Conservation (phyloP, 1,140 invertebrate genomes). For the Drosophila sp. region DNA sequence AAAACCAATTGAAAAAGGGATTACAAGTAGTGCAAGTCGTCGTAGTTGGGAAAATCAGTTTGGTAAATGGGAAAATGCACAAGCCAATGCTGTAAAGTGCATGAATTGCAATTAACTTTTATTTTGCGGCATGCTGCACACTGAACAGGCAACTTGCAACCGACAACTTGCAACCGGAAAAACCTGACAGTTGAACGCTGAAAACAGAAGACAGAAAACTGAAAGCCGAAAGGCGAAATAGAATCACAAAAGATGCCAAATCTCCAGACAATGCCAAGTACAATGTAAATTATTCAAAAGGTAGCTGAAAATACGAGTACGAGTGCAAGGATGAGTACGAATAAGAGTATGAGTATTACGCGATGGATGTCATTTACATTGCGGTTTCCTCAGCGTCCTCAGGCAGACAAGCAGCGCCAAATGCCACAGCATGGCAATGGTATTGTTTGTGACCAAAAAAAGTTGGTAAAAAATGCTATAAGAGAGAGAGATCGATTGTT, state of each 20-base stretch:
- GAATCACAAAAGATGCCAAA: slow-evolving; percentile 56
- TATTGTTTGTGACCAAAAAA: slow-evolving; percentile 43
- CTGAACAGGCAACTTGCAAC: slow-evolving; percentile 6
- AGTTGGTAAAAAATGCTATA: not conserved
- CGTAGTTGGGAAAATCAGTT: slow-evolving; percentile 15
- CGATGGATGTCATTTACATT: slow-evolving; percentile 71
- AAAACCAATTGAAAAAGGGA: slow-evolving; percentile 31
- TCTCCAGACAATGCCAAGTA: slow-evolving; percentile 70
- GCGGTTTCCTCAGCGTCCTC: slow-evolving; percentile 34
- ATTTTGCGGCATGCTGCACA: slow-evolving; percentile 48
- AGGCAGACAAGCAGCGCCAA: slow-evolving; percentile 19
- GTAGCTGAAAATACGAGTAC: slow-evolving; percentile 62
- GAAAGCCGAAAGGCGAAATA: slow-evolving; percentile 27
- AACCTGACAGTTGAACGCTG: slow-evolving; percentile 6
- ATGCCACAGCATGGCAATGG: slow-evolving; percentile 44
- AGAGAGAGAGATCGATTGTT: not conserved
- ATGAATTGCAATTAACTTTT: slow-evolving; percentile 63
- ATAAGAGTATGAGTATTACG: slow-evolving; percentile 37
- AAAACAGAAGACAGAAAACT: not conserved
- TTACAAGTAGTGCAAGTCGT: slow-evolving; percentile 9
- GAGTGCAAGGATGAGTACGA: not conserved
- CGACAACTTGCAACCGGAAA: not conserved
- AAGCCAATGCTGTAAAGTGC: slow-evolving; percentile 45
- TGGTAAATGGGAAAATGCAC: slow-evolving; percentile 6
- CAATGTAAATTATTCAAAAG: slow-evolving; percentile 81